Conservation (phyloP, 2,888 invertebrate species). For the Ametastegia equiseti region DNA sequence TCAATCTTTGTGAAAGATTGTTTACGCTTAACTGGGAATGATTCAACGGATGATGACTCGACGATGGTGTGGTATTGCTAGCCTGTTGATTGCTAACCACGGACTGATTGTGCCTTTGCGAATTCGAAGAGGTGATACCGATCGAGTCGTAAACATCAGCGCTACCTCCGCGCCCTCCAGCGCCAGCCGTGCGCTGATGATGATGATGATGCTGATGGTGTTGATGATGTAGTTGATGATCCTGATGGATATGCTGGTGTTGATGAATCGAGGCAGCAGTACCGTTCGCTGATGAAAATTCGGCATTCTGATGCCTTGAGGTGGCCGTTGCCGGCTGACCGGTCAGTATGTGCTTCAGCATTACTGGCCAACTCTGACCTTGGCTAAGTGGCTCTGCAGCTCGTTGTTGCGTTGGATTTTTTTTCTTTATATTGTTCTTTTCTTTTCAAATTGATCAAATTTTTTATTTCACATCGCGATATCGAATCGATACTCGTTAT, state of each 20-base stretch:
- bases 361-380: constrained; percentile 70
- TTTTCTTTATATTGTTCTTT: not conserved
- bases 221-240: constrained; percentile 1
- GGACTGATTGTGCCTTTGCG: constrained; percentile 46
- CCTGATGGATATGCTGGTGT: constrained; percentile 47
- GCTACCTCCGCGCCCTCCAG: constrained; percentile 45
- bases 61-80: constrained; percentile 66
- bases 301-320: constrained; percentile 70
- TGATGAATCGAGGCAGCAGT: constrained; percentile 54
- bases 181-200: constrained; percentile 51
- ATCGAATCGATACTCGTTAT: too few relatives aligned
- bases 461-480: not conserved
- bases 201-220: constrained; percentile 42
- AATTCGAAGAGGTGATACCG: constrained; percentile 56
- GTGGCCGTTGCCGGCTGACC: constrained; percentile 77
- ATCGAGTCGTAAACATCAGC: constrained; percentile 72
- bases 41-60: constrained; percentile 69
- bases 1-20: constrained; percentile 18
- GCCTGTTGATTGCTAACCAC: constrained; percentile 54
- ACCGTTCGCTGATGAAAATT: constrained; percentile 51
- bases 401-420: not conserved
- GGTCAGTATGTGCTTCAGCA: constrained; percentile 86
- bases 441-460: not conserved
- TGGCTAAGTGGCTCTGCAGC: not conserved
- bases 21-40: constrained; percentile 75